Base-by-base conservation (phyloP, 1,140 invertebrate species). In the Drosophila paulistorum region DNA sequence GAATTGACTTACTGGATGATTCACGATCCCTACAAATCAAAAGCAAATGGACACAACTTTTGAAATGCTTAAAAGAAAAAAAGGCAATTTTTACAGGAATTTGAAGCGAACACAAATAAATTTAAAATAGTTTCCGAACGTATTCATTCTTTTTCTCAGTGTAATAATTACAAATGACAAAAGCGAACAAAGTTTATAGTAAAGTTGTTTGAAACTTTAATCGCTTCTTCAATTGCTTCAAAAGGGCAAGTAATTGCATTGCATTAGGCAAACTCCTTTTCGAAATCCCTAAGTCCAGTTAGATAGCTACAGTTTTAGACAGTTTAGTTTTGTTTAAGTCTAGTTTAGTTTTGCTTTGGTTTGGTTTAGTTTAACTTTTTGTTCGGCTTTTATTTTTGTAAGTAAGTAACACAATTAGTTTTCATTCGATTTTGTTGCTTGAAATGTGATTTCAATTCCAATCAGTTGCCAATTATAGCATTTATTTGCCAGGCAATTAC, bases 391-490 rank as follows among this genome's bases (percentile, higher is more conserved):
- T 23, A 1, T 23, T 23, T 23, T 23, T 23, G 20, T 23, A 23
- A 23, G 20, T 20, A 1, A n/a, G 20, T 23, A 45, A 45, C 14
- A 9, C 6, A 48, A 48, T 51, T 51, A 23, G 45, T 51, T 51
- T 23, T 51, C 17, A 51, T 51, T 51, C 7, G 17, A 51, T 51
- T 51, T 4, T 51, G 45, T 51, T 51, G 17, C 45, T 51, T 23
- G 9, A 51, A 51, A 48, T 48, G 45, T 48, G 45, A 48, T 48
- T 48, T 48, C 45, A 48, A 51, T 51, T 51, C 9, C 45, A 51
- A 51, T 51, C 45, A 51, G 45, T 51, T 51, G 45, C 17, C 45
- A 51, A 51, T 51, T 51, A 51, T 51, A 51, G 9, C 45, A 51
- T 51, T 51, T 51, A 51, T 51, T 51, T 51, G 45, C 17, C 7